Base-by-base conservation (phyloP, 2,113 vertebrate species). In the Puma concolor region DNA sequence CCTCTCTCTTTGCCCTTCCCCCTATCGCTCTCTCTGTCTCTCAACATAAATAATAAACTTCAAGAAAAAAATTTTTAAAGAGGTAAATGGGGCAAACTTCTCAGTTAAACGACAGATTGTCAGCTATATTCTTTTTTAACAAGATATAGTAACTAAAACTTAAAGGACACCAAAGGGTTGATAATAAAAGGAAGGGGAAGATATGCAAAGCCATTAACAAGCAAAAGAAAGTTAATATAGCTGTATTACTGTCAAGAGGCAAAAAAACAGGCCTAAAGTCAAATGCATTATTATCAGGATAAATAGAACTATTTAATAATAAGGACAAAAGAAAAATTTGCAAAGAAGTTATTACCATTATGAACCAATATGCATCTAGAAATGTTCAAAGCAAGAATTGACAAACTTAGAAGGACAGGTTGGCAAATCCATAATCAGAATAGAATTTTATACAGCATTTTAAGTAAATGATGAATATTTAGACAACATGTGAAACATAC, bases 311-410 rank as follows among this genome's bases (percentile, higher is more conserved):
- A 44, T 76, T 76, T n/a, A 76, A 84, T 74, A 38, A 67, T 52
- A 60, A 60, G 57, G 25, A 84, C 54, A 54, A 33, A 29, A 41
- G 41, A 64, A 52, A 74, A 84, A 19, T 36, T 57, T 44, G 29
- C n/a, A 83, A 93, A 85, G 50, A 86, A 54, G 44, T 90, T 83
- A 74, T 54, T 60, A 50, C 15, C 36, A 64, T 64, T 19, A 74
- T 76, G 57, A 83, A 66, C 31, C 33, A 74, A 52, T 44, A 76
- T 23, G 15, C 69, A 90, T 57, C 8, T 66, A 67, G 69, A 91
- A 95, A 76, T 88, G 81, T 76, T 89, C 76, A 83, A 91, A 76
- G n/a, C 44, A 66, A 76, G 69, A 84, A 66, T 29, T 95, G 27
- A 67, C n/a, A 67, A 77, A 48, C n/a, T 95, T 77, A 83, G 8